A percentile compares a stretch with the other conserved stretches of the same genome.
These are phyloP conservation scores for Nerophis ophidion DNA, from an alignment of 2,113 vertebrate species.

Conservation along the genomic window DNA sequence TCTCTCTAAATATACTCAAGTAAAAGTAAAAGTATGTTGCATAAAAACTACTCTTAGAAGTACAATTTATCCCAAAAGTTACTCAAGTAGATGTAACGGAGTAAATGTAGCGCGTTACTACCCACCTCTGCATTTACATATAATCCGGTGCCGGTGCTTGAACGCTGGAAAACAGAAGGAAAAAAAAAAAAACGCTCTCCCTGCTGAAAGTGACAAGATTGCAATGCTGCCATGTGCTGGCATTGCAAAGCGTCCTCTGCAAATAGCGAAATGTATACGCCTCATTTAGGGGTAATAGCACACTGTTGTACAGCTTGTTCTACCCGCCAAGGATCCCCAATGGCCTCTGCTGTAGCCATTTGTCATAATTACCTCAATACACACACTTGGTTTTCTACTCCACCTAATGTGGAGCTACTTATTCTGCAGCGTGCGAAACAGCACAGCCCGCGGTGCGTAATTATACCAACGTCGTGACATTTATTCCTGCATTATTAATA, in stretches of 20 bases:
- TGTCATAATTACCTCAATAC: conserved; percentile 56
- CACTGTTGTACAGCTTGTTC: conserved; percentile 16
- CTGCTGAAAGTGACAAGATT: no score
- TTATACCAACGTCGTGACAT: conserved; percentile 70
- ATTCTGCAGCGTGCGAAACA: conserved; percentile 55
- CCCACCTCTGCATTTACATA: no score
- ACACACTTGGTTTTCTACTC: conserved; percentile 25
- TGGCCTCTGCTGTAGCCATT: conserved; percentile 44
- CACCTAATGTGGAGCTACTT: conserved; percentile 33
- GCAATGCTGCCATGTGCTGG: background rate
- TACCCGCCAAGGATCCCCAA: conserved; percentile 23
- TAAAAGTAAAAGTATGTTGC: no score
- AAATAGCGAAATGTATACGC: conserved; percentile 34
- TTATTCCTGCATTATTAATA: conserved; percentile 73
- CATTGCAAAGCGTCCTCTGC: conserved; percentile 10
- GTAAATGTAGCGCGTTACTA: no score
- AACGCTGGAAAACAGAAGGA: no score
- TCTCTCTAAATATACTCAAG: no score
- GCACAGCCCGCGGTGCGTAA: conserved; percentile 63
- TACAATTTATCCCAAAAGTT: no score
- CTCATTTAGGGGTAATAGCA: conserved; percentile 20
- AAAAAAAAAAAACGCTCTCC: no score
- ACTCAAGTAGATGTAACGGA: no score
- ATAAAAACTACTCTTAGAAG: no score
- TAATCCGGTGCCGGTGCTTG: no score